Evolutionary conservation across 2,797 vertebrate genomes (phyloP).

Genomic region (Danio aesculapii): DNA sequence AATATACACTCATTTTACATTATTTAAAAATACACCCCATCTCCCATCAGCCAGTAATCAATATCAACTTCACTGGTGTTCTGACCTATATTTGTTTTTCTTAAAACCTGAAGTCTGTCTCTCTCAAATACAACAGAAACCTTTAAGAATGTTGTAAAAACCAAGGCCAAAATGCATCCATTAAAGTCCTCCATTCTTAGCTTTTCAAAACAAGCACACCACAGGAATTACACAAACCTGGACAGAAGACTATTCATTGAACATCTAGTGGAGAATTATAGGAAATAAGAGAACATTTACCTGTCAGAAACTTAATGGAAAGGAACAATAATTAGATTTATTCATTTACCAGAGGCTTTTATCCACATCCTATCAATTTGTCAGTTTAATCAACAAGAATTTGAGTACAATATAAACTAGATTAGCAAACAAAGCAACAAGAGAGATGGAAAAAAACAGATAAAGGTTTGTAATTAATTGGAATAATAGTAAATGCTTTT

Average conservation of each 20-base stretch:
- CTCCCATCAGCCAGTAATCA: background rate
- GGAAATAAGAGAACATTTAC: background rate
- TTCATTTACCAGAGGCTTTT: background rate
- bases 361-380: background rate
- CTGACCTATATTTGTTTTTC: background rate
- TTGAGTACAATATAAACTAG: background rate
- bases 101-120: background rate
- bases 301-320: background rate
- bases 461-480: background rate
- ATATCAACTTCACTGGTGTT: background rate
- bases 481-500: background rate
- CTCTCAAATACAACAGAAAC: background rate
- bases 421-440: background rate
- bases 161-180: background rate
- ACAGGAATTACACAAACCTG: background rate
- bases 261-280: background rate
- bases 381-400: background rate
- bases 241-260: background rate
- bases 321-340: background rate
- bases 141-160: conserved; percentile 1
- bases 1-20: background rate
- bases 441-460: background rate
- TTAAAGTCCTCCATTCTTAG: background rate
- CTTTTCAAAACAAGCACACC: conserved; percentile 1
- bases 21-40: background rate